phyloP scores from a whole-genome alignment of 2,888 invertebrate genomes.

The Cyaniris semiargus region DNA sequence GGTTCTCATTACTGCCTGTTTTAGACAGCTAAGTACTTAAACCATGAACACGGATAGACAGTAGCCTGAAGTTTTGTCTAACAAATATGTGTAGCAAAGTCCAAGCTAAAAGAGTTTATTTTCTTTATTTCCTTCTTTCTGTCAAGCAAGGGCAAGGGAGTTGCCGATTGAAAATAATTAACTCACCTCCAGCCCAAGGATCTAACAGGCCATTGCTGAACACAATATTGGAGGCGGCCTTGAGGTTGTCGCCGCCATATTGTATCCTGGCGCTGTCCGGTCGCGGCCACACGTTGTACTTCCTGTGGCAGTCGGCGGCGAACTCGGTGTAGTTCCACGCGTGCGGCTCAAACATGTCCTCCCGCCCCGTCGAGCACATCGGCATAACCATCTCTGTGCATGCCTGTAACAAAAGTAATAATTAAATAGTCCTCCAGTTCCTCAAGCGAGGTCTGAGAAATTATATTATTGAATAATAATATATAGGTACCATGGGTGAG shows the following conservation, averaged over 20 bases:
- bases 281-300: slow-evolving; percentile 85
- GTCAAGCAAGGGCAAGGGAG: no score
- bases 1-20: no score
- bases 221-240: slow-evolving; percentile 84
- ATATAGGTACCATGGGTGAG: no score
- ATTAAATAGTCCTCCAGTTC: no score
- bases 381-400: slow-evolving; percentile 99
- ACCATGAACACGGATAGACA: no score
- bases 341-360: slow-evolving; percentile 90
- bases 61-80: no score
- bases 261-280: slow-evolving; percentile 84
- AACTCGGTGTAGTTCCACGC: slow-evolving; percentile 87
- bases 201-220: slow-evolving; percentile 93
- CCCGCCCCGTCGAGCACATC: slow-evolving; percentile 87
- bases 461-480: no score
- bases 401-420: slow-evolving; percentile 72
- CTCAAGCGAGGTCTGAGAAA: no score
- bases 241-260: slow-evolving; percentile 90
- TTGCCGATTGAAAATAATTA: background rate
- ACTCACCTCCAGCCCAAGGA: slow-evolving; percentile 89
- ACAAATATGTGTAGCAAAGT: no score
- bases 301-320: slow-evolving; percentile 84
- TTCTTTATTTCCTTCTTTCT: no score
- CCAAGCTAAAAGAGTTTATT: no score
- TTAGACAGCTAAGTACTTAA: no score